Percentiles rank a stretch among this genome's conserved stretches.
phyloP scores from a whole-genome alignment of 2,888 invertebrate species.

The Lymantria dispar region DNA sequence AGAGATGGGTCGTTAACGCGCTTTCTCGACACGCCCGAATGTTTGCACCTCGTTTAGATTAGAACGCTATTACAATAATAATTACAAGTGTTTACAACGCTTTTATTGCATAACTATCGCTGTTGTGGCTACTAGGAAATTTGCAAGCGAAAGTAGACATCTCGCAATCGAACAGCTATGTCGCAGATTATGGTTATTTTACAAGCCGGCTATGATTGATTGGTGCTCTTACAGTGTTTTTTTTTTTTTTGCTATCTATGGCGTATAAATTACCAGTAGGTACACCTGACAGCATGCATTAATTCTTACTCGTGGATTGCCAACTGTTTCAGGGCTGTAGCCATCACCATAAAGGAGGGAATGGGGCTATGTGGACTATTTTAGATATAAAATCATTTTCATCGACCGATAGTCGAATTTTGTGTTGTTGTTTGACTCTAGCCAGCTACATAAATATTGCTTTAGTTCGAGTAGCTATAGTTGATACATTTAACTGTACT shows the following conservation, averaged over 20 bases:
- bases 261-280: slow-evolving; percentile 9
- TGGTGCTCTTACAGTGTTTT: slow-evolving; percentile 13
- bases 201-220: slow-evolving; percentile 23
- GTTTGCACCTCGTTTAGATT: slow-evolving; percentile 57
- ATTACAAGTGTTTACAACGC: slow-evolving; percentile 63
- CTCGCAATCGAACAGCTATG: slow-evolving; percentile 27
- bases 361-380: too few species aligned
- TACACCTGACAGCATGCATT: too few species aligned
- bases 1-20: slow-evolving; percentile 31
- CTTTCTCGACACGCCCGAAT: slow-evolving; percentile 49
- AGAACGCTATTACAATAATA: slow-evolving; percentile 70
- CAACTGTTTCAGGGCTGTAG: too few species aligned
- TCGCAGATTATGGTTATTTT: slow-evolving; percentile 38
- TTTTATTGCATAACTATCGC: slow-evolving; percentile 50
- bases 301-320: too few species aligned
- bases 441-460: too few species aligned
- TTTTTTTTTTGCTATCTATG: slow-evolving; percentile 20
- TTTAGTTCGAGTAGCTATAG: too few species aligned
- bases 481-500: too few species aligned
- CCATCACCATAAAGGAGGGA: too few species aligned
- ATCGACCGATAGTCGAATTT: too few species aligned
- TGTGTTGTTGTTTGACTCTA: too few species aligned
- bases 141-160: slow-evolving; percentile 68
- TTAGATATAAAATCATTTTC: too few species aligned
- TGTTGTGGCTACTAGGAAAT: slow-evolving; percentile 54